phyloP scores from a whole-genome alignment of 1,140 invertebrate genomes.

The Nephotettix cincticeps region DNA sequence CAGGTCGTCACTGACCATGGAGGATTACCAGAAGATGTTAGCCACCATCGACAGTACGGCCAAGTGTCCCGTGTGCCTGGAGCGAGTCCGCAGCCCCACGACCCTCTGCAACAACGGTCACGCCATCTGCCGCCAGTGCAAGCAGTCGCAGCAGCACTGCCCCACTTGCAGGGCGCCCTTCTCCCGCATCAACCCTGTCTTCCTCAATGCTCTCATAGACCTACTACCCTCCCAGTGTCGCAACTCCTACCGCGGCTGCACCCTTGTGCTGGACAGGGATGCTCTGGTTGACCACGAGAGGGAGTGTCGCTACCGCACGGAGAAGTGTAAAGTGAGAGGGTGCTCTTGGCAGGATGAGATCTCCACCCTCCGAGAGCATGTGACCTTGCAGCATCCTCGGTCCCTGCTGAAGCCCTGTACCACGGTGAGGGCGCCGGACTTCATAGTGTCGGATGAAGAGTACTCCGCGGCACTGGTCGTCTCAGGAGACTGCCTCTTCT shows the following conservation, averaged over 20 bases:
- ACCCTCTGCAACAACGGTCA: slow-evolving; percentile 1
- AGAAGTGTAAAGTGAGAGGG: not conserved
- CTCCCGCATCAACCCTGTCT: not conserved
- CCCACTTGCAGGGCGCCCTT: not conserved
- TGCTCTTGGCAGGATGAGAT: not conserved
- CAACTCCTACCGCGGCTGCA: not conserved
- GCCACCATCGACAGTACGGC: not conserved
- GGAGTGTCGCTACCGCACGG: not conserved
- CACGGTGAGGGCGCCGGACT: not conserved
- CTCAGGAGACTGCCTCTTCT: not conserved
- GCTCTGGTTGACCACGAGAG: not conserved
- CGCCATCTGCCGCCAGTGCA: slow-evolving; percentile 3
- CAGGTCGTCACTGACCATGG: not conserved
- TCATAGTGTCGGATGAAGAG: not conserved
- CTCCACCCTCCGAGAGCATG: not conserved
- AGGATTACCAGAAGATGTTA: slow-evolving; percentile 4
- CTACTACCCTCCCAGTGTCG: not conserved
- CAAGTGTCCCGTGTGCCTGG: slow-evolving; percentile 6
- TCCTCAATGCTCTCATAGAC: not conserved
- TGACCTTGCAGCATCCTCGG: not conserved
- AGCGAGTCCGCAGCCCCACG: not conserved
- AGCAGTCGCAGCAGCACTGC: not conserved
- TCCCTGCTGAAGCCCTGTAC: not conserved
- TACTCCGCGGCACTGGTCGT: not conserved
- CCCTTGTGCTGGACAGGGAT: not conserved